Evolutionary conservation across 2,797 vertebrate species (phyloP).

Genomic region (Cuniculus paca): DNA sequence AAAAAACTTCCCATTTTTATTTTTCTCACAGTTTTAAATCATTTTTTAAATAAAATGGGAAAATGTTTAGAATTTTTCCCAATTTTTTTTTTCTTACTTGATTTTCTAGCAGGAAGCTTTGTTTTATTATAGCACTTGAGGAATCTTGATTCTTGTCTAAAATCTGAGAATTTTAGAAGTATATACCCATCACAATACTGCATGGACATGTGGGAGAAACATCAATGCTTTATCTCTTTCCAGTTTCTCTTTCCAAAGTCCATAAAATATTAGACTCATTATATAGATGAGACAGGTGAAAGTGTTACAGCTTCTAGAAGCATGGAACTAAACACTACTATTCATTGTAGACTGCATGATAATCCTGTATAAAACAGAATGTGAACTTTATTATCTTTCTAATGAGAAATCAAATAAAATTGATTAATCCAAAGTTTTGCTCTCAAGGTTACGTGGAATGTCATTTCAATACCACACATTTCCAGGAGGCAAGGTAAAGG

Average conservation of each 20-base stretch:
- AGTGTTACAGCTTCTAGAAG: background rate
- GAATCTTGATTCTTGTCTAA: constrained; percentile 16
- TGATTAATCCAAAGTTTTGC: background rate
- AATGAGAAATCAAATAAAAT: constrained; percentile 49
- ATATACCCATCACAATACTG: background rate
- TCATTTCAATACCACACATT: background rate
- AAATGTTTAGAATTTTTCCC: background rate
- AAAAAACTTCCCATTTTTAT: background rate
- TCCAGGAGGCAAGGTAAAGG: background rate
- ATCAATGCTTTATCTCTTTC: background rate
- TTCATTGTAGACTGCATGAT: background rate
- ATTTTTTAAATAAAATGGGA: background rate
- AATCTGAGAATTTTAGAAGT: constrained; percentile 27
- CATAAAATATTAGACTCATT: constrained; percentile 20
- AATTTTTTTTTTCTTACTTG: background rate
- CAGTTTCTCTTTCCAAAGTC: background rate
- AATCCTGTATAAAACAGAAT: background rate
- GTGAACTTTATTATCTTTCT: constrained; percentile 5
- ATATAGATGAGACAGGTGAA: constrained; percentile 12
- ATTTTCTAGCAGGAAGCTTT: background rate
- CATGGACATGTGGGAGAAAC: background rate
- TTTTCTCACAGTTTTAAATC: constrained; percentile 1
- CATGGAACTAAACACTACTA: background rate
- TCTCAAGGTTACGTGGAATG: background rate
- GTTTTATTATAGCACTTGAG: background rate